Evolutionary conservation across 2,888 invertebrate species (phyloP).

Genomic region (Nemurella pictetii): DNA sequence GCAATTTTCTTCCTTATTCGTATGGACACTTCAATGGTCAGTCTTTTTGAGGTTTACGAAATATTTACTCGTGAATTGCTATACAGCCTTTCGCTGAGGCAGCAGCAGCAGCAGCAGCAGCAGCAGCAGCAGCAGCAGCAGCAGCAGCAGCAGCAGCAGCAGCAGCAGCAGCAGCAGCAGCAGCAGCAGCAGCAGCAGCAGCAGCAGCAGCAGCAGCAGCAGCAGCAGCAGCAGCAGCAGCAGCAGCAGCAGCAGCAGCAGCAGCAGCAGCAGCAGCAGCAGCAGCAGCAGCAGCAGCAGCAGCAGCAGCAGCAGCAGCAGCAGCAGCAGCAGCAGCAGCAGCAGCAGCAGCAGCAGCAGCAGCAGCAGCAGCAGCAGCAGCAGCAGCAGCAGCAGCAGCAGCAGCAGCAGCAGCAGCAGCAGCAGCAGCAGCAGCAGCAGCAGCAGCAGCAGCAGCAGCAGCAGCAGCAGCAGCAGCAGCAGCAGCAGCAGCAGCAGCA

Average conservation of each 20-base stretch:
- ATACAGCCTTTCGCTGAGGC: too few species aligned
- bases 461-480: slow-evolving; percentile 10
- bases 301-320: slow-evolving; percentile 5
- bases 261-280: slow-evolving; percentile 7
- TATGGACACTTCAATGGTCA: too few species aligned
- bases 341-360: slow-evolving; percentile 11
- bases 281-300: slow-evolving; percentile 9
- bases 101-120: too few species aligned
- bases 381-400: slow-evolving; percentile 8
- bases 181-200: slow-evolving; percentile 9
- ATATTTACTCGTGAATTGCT: too few species aligned
- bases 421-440: slow-evolving; percentile 6
- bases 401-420: slow-evolving; percentile 10
- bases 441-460: slow-evolving; percentile 7
- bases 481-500: slow-evolving; percentile 6
- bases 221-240: slow-evolving; percentile 10
- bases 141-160: slow-evolving; percentile 5
- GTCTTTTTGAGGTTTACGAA: too few species aligned
- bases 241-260: slow-evolving; percentile 6
- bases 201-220: slow-evolving; percentile 8
- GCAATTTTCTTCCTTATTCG: too few species aligned
- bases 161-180: slow-evolving; percentile 12
- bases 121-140: slow-evolving; percentile 4
- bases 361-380: slow-evolving; percentile 5
- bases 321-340: slow-evolving; percentile 7